A percentile compares a stretch with the other conserved stretches of the same genome.
Conservation (phyloP, 53 echinoderm and acorn worm genomes). For the Patiria pectinifera region DNA sequence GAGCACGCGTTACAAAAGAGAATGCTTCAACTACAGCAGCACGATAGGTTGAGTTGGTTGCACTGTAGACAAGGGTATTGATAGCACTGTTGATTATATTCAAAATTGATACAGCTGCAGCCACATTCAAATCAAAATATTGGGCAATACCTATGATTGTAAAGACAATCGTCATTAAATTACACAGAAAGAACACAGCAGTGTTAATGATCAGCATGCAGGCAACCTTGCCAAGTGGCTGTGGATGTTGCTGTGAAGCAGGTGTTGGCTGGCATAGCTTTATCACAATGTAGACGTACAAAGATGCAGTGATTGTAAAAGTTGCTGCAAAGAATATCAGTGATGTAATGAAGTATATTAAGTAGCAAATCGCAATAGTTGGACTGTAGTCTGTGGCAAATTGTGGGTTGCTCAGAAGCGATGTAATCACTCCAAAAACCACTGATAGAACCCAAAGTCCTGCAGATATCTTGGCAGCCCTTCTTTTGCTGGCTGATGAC, state of each 20-base stretch:
- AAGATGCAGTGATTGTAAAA: not conserved
- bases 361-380: too few relatives aligned
- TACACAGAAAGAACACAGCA: not conserved
- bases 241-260: not conserved
- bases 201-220: not conserved
- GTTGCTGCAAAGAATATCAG: not conserved
- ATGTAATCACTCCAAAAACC: not conserved
- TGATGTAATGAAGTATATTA: too few relatives aligned
- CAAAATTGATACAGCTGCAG: not conserved
- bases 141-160: not conserved
- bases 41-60: not conserved
- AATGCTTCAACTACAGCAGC: not conserved
- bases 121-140: not conserved
- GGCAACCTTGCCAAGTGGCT: not conserved
- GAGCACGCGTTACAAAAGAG: not conserved
- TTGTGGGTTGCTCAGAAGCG: not conserved
- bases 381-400: not conserved
- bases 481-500: not conserved
- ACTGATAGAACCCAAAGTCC: not conserved
- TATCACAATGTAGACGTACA: not conserved
- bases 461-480: constrained; percentile 2
- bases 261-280: not conserved
- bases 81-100: not conserved
- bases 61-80: not conserved
- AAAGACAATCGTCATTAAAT: not conserved